These are phyloP conservation scores for Lordiphosa mommai DNA, from an alignment of 1,140 invertebrate genomes.

Conservation along the genomic window DNA sequence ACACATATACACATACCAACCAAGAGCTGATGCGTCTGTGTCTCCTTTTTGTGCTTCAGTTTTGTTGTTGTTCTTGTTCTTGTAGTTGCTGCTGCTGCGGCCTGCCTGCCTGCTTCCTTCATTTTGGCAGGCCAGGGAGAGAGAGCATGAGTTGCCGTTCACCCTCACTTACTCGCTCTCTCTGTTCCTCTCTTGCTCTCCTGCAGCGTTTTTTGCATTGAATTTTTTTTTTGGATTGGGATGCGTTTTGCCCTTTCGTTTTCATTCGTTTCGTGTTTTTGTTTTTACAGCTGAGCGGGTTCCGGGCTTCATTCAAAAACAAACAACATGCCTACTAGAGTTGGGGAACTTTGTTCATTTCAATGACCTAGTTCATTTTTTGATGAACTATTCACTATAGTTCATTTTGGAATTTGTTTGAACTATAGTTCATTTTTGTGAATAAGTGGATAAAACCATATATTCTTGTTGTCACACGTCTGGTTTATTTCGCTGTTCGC, in stretches of 20 bases:
- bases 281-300: slow-evolving; percentile 17
- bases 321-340: neutral
- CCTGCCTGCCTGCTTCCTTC: no score
- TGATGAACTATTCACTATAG: no score
- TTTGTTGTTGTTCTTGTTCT: slow-evolving; percentile 28
- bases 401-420: no score
- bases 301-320: slow-evolving; percentile 3
- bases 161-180: slow-evolving; percentile 7
- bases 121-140: no score
- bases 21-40: slow-evolving; percentile 9
- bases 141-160: no score
- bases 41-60: slow-evolving; percentile 38
- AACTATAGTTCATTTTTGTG: no score
- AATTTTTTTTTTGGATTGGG: slow-evolving; percentile 20
- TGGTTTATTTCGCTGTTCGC: no score
- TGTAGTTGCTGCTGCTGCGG: slow-evolving; percentile 18
- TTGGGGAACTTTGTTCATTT: no score
- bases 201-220: slow-evolving; percentile 38
- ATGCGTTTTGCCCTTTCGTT: slow-evolving; percentile 17
- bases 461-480: no score
- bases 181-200: slow-evolving; percentile 40
- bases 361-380: no score
- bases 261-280: slow-evolving; percentile 15
- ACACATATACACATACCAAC: slow-evolving; percentile 14
- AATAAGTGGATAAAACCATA: no score